Evolutionary conservation across 2,797 vertebrate species (phyloP).

Genomic region (Lutjanus argentimaculatus): DNA sequence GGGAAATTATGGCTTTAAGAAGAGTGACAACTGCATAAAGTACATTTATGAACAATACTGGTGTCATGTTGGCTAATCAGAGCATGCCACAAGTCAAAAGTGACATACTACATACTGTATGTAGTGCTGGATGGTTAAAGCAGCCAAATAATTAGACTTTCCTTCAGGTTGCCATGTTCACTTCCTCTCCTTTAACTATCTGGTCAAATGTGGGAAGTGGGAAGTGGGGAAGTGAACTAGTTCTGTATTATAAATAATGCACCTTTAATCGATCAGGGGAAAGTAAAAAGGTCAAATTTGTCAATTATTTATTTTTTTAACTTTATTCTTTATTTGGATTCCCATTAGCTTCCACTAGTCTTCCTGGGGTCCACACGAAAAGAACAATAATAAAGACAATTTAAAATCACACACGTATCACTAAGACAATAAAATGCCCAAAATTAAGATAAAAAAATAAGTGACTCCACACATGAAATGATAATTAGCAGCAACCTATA

Average conservation of each 20-base stretch:
- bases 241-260: background rate
- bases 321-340: too few relatives aligned
- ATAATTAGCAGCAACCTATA: too few relatives aligned
- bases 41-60: background rate
- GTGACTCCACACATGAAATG: too few relatives aligned
- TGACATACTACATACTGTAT: background rate
- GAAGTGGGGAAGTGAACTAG: background rate
- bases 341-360: too few relatives aligned
- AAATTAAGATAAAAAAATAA: too few relatives aligned
- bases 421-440: too few relatives aligned
- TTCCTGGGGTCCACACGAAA: too few relatives aligned
- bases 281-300: background rate
- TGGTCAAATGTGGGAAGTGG: background rate
- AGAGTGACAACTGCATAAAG: background rate
- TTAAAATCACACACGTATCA: too few relatives aligned
- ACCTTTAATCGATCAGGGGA: background rate
- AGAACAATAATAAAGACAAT: too few relatives aligned
- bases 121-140: background rate
- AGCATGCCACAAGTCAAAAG: background rate
- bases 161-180: background rate
- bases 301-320: background rate
- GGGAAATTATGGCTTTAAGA: background rate
- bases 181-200: background rate
- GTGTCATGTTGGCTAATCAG: background rate
- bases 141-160: background rate